phyloP scores from a whole-genome alignment of 2,888 invertebrate genomes.

The Aphidius colemani region DNA sequence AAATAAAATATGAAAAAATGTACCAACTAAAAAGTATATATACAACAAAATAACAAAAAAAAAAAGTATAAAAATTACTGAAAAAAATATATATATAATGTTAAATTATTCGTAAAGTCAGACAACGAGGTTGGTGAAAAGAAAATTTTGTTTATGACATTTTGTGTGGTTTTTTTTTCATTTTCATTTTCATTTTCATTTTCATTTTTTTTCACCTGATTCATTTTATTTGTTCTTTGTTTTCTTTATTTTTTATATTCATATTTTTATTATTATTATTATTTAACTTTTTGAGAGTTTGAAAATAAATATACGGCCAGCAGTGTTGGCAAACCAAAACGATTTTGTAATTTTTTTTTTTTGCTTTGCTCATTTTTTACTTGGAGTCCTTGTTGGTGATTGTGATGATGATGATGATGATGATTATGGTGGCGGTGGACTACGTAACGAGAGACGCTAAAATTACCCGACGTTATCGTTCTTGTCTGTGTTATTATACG shows the following conservation, averaged over 20 bases:
- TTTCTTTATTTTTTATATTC: conserved; percentile 33
- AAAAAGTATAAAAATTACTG: background rate
- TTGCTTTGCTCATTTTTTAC: conserved; percentile 22
- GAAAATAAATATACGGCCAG: conserved; percentile 19
- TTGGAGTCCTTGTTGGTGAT: background rate
- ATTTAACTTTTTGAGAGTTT: conserved; percentile 47
- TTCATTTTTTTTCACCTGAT: conserved; percentile 47
- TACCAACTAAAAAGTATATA: background rate
- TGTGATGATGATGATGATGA: too few relatives aligned
- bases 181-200: conserved; percentile 28
- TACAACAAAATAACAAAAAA: conserved; percentile 8
- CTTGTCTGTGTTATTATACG: conserved; percentile 29
- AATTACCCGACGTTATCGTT: conserved; percentile 35
- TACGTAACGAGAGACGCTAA: conserved; percentile 30
- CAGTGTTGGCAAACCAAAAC: conserved; percentile 26
- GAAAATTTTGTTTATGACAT: conserved; percentile 27
- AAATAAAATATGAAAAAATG: too few relatives aligned
- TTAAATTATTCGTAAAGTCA: conserved; percentile 26
- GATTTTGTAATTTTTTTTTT: conserved; percentile 13
- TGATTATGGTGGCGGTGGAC: conserved; percentile 19
- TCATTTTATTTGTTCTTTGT: conserved; percentile 52
- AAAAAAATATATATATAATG: conserved; percentile 15
- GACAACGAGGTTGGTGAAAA: conserved; percentile 23
- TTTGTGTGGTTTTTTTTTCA: conserved; percentile 15
- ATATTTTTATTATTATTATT: conserved; percentile 19